Evolutionary conservation across 2,113 vertebrate species (phyloP).

Genomic region (Paradisaea rubra): DNA sequence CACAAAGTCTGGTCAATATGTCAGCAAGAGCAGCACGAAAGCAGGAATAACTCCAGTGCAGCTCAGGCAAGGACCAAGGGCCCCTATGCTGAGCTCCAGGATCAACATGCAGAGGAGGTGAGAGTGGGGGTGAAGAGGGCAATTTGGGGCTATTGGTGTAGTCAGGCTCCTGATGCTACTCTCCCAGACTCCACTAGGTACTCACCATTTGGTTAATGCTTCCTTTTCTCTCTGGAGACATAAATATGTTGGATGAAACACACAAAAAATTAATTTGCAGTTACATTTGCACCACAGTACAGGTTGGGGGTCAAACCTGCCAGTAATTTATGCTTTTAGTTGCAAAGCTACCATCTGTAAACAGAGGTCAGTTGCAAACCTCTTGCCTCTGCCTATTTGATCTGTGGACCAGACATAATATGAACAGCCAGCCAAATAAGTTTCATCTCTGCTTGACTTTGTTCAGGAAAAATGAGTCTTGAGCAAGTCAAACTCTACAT

Average conservation of each 20-base stretch:
- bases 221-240: background rate
- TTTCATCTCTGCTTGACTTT: background rate
- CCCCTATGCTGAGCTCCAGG: background rate
- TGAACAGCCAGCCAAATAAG: background rate
- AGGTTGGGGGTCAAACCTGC: background rate
- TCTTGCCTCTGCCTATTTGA: background rate
- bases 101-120: background rate
- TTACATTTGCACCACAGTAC: background rate
- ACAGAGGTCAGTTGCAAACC: background rate
- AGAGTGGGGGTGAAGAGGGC: fast-evolving
- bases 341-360: background rate
- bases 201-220: background rate
- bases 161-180: background rate
- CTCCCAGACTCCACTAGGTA: background rate
- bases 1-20: background rate
- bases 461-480: background rate
- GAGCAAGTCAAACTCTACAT: background rate
- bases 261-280: background rate
- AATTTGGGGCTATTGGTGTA: background rate
- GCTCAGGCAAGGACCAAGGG: background rate
- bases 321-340: background rate
- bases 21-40: fast-evolving
- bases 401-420: background rate
- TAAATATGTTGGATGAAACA: background rate
- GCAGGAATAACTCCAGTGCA: background rate